Conservation (phyloP, 2,113 vertebrate genomes). For the Odontophorus gujanensis region DNA sequence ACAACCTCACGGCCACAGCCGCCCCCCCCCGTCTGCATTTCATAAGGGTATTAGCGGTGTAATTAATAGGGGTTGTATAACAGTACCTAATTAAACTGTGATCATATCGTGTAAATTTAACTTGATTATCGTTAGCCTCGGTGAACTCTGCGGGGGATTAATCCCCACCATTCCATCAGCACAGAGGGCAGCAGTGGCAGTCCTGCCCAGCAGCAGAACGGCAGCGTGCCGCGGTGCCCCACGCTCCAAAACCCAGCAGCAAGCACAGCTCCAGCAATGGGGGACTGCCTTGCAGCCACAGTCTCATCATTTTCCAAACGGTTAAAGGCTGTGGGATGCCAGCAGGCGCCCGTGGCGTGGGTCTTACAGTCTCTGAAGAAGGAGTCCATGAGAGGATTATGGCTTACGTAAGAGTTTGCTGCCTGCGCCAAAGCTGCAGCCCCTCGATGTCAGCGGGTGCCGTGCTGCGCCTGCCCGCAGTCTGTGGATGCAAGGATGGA, state of each 20-base stretch:
- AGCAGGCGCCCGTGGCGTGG: fast-evolving
- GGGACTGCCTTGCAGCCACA: fast-evolving
- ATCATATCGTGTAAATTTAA: constrained; percentile 74
- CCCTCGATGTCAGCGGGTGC: not conserved
- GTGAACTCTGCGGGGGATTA: constrained; percentile 65
- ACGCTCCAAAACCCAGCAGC: not conserved
- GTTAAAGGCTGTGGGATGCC: not conserved
- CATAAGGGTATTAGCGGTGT: constrained; percentile 50
- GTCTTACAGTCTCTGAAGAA: constrained; percentile 50
- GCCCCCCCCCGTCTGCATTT: constrained; percentile 56
- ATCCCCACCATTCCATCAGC: constrained; percentile 60
- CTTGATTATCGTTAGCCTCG: constrained; percentile 63
- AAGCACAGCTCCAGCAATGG: fast-evolving
- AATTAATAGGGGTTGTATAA: constrained; percentile 74
- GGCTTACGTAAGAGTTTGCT: constrained; percentile 64
- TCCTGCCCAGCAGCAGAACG: not conserved
- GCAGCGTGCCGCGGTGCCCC: not conserved
- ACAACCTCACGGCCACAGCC: not conserved
- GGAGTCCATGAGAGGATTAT: constrained; percentile 58
- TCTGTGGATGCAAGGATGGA: not conserved
- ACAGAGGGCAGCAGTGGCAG: not conserved
- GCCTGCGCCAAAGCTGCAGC: constrained; percentile 21
- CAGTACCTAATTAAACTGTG: constrained; percentile 71
- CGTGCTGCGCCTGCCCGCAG: not conserved
- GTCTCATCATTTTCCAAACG: not conserved